Base-by-base conservation (phyloP, 2,888 invertebrate genomes). In the Tetropium fuscum region DNA sequence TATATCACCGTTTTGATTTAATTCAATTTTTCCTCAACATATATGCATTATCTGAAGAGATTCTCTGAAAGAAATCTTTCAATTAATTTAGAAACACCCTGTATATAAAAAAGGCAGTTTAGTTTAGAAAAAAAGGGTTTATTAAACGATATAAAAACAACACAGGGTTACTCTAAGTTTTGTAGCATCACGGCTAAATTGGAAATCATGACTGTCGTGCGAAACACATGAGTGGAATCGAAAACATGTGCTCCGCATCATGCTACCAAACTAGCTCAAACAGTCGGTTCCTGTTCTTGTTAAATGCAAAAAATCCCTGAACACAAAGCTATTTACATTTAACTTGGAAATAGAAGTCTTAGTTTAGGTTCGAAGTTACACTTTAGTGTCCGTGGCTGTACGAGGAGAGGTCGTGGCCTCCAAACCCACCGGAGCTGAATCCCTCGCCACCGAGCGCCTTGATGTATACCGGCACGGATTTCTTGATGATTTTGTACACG, bases 401-500 rank as follows among this genome's bases (percentile, higher is more conserved):
- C 10, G 38, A 49, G 41, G 63, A 62, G 13, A 63, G 56, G 3
- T 11, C 51, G 15, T 51, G 51, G 13, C 68, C 62, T 11, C 60
- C 58, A 13, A 27, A 44, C 30, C 45, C 44, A 10, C 27, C 44
- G 19, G 61, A 54, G 32, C 68, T 70, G 18, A 67, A 64, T 27
- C 69, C 66, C 8, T 70, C 60, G 44, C 63, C 66, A 18, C 67
- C 70, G 36, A 74, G 76, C 53, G 74, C 70, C 64, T 81, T 78
- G 27, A 81, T 71, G 53, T 74, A 67, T 13, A 82, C 78, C 41
- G 80, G 80, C 2, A 85, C 84, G 38, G 84, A 85, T 67, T 86
- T 83, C 68, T 87, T 86, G 10, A 84, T 81, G 61, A 83, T 80
- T 62, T 84, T 83, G n/a, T 83, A 81, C 66, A 83, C 81, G 47